phyloP scores from a whole-genome alignment of 2,888 invertebrate genomes.

The Plemyria rubiginata region DNA sequence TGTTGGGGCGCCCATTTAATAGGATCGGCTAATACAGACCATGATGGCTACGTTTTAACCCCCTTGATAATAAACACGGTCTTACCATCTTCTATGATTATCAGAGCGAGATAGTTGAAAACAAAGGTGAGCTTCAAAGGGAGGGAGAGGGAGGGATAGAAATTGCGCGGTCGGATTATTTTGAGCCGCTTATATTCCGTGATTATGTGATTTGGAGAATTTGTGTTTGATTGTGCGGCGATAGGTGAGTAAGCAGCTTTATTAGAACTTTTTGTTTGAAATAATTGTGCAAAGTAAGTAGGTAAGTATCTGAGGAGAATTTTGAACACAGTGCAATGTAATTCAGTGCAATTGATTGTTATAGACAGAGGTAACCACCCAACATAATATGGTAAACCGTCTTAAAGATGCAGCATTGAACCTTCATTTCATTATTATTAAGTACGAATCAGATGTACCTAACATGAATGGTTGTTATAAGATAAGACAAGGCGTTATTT shows the following conservation, averaged over 20 bases:
- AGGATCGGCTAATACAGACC: conserved; percentile 77
- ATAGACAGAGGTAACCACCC: too few relatives aligned
- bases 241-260: conserved; percentile 28
- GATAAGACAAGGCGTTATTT: too few relatives aligned
- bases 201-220: conserved; percentile 45
- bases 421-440: too few relatives aligned
- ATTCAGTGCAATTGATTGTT: too few relatives aligned
- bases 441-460: too few relatives aligned
- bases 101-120: conserved; percentile 39
- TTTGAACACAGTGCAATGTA: too few relatives aligned
- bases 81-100: conserved; percentile 41
- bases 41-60: conserved; percentile 76
- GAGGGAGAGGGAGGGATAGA: conserved; percentile 51
- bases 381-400: too few relatives aligned
- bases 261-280: conserved; percentile 22
- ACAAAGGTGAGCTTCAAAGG: conserved; percentile 28
- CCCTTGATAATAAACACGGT: conserved; percentile 74
- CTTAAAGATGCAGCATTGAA: too few relatives aligned
- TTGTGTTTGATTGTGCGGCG: conserved; percentile 38
- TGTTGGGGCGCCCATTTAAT: conserved; percentile 72
- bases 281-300: background rate
- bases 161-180: conserved; percentile 62
- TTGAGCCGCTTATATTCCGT: conserved; percentile 66
- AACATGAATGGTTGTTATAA: too few relatives aligned
- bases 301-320: conserved; percentile 1